These are phyloP conservation scores for Sicus ferrugineus DNA, from an alignment of 2,888 invertebrate genomes.

Conservation along the genomic window DNA sequence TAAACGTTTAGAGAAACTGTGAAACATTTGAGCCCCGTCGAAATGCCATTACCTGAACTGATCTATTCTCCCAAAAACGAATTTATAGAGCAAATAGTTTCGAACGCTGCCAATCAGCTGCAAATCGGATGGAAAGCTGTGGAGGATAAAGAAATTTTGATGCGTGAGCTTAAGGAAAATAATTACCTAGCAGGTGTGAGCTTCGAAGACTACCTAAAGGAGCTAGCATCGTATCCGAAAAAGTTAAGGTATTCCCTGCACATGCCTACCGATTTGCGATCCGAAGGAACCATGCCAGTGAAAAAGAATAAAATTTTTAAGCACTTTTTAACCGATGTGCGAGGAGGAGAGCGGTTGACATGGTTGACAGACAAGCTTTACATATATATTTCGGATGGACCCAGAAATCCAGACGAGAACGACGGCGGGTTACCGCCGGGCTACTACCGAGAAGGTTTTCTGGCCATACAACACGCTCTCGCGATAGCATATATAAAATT, in stretches of 20 bases:
- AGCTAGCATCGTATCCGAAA: not conserved
- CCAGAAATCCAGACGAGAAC: constrained; percentile 3
- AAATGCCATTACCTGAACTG: not conserved
- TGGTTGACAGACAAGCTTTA: not conserved
- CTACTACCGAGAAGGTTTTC: constrained; percentile 69
- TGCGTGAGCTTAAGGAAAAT: not conserved
- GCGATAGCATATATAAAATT: constrained; percentile 59
- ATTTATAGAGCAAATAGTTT: not conserved
- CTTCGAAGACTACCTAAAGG: not conserved
- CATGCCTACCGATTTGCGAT: not conserved
- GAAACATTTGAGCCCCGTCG: not conserved
- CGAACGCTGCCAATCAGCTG: not conserved
- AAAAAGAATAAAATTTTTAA: not conserved
- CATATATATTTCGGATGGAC: not conserved
- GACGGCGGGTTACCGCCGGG: constrained; percentile 70
- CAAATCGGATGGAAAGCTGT: too few species aligned
- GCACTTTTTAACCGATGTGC: not conserved
- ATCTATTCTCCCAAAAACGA: not conserved
- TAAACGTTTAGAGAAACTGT: not conserved
- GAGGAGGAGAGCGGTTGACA: too few species aligned
- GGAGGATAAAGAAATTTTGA: not conserved
- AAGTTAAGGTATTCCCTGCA: not conserved
- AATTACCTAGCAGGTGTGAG: not conserved
- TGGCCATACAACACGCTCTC: constrained; percentile 70
- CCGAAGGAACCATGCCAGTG: not conserved